Evolutionary conservation across 2,797 vertebrate species (phyloP).

Genomic region (Cirrhinus molitorella): DNA sequence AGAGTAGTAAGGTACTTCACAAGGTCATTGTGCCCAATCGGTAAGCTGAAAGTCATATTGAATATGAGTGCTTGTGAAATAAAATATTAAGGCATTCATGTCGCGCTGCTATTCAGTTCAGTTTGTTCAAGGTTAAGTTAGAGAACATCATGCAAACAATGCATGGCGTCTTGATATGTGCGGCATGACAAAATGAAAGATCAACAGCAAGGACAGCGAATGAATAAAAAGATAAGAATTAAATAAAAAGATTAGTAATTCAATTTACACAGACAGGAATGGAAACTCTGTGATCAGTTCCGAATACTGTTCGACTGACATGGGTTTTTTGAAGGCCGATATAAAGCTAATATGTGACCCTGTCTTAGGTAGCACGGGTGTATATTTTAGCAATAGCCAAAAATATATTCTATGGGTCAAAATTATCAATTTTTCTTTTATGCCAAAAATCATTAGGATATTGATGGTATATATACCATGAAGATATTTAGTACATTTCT

Average conservation of each 20-base stretch:
- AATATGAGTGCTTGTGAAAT: neutral
- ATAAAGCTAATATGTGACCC: too few species aligned
- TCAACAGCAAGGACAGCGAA: neutral
- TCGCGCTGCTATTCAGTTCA: neutral
- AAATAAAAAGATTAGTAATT: neutral
- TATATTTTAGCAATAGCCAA: too few species aligned
- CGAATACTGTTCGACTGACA: too few species aligned
- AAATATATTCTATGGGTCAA: too few species aligned
- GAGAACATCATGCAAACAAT: neutral
- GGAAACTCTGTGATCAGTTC: neutral
- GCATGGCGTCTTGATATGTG: neutral
- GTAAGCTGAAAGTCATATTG: neutral
- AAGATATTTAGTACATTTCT: too few species aligned
- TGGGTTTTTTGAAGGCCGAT: too few species aligned
- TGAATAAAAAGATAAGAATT: neutral
- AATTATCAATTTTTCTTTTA: too few species aligned
- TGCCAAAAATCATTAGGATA: too few species aligned
- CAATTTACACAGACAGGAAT: neutral
- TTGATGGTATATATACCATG: too few species aligned
- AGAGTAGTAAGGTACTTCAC: neutral
- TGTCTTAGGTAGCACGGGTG: too few species aligned
- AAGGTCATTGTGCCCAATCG: neutral
- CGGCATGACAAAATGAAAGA: neutral
- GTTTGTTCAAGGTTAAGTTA: constrained; percentile 1
- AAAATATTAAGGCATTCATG: neutral